Evolutionary conservation across 2,113 vertebrate species (phyloP).

Genomic region (Barbus barbus): DNA sequence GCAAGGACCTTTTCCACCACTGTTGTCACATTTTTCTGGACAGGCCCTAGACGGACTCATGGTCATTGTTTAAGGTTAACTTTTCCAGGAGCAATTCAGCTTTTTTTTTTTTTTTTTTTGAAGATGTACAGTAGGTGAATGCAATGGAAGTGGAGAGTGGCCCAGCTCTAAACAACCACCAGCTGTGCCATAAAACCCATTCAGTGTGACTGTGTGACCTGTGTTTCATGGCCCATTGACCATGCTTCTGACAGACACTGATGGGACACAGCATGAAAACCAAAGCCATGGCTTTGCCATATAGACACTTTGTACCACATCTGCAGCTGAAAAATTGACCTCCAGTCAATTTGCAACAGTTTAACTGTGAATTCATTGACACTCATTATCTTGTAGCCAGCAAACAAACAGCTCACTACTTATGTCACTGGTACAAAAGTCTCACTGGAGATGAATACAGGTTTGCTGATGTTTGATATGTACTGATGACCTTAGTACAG

Average conservation of each 20-base stretch:
- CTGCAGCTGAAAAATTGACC: neutral
- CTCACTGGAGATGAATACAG: neutral
- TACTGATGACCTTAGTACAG: constrained; percentile 26
- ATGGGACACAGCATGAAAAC: constrained; percentile 3
- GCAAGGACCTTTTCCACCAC: constrained; percentile 2
- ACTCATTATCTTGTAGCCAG: constrained; percentile 3
- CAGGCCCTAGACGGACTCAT: neutral
- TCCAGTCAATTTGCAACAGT: neutral
- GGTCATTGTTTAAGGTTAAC: neutral
- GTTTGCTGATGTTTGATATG: constrained; percentile 26
- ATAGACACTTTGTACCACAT: constrained; percentile 7
- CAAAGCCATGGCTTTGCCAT: neutral
- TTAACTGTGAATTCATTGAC: neutral
- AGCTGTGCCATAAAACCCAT: constrained; percentile 47
- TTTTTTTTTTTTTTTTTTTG: constrained; percentile 18
- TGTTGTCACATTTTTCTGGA: constrained; percentile 10
- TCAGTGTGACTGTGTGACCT: constrained; percentile 24
- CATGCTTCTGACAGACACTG: constrained; percentile 32
- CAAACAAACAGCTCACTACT: neutral
- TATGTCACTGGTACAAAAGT: neutral
- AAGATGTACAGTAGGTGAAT: neutral
- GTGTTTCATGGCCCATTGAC: constrained; percentile 48
- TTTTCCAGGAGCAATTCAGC: neutral
- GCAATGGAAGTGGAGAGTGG: constrained; percentile 8
- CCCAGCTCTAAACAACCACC: constrained; percentile 35